Evolutionary conservation across 2,888 invertebrate genomes (phyloP).

Genomic region (Flexamia atlantica): DNA sequence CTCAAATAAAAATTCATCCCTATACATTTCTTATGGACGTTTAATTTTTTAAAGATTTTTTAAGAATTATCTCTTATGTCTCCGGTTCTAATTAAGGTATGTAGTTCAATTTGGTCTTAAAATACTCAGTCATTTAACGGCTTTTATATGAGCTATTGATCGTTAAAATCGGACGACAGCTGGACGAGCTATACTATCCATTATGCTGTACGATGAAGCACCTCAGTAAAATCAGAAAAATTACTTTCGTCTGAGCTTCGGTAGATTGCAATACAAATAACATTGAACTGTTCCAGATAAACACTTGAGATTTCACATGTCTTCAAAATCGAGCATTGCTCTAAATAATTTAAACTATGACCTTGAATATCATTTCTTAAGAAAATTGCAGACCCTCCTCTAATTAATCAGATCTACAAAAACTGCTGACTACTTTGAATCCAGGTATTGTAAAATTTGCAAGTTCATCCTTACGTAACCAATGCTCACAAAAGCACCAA

Average conservation of each 20-base stretch:
- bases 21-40: too few species aligned
- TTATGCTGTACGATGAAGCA: neutral
- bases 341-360: neutral
- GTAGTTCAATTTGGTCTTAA: neutral
- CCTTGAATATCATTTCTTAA: neutral
- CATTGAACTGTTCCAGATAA: neutral
- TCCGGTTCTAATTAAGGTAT: too few species aligned
- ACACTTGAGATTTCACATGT: neutral
- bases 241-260: neutral
- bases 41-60: too few species aligned
- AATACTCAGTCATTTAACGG: neutral
- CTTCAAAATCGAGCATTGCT: neutral
- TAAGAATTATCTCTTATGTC: too few species aligned
- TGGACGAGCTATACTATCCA: neutral
- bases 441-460: neutral
- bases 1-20: too few species aligned
- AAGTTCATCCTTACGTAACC: constrained; percentile 1
- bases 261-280: neutral
- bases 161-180: constrained; percentile 4
- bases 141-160: neutral
- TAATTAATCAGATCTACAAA: neutral
- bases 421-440: neutral
- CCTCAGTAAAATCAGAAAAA: neutral
- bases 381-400: neutral
- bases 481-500: constrained; percentile 18